Percentiles rank a stretch among this genome's conserved stretches.
Evolutionary conservation across 2,797 vertebrate species (phyloP).

Genomic region (Strix occidentalis): DNA sequence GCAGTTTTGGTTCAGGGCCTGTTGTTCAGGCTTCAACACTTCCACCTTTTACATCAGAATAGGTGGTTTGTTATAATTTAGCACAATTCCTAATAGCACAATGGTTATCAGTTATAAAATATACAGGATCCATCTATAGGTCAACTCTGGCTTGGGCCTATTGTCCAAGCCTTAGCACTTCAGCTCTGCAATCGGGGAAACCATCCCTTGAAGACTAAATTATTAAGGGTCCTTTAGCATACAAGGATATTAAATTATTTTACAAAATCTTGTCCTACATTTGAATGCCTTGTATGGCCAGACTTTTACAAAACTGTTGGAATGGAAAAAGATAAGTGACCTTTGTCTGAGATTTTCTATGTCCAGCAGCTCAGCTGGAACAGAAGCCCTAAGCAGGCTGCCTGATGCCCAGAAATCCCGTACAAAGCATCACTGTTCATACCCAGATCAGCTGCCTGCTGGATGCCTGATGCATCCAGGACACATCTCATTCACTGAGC

Average conservation of each 20-base stretch:
- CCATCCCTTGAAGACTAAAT: background rate
- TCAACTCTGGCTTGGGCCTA: too few species aligned
- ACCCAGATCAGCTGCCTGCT: background rate
- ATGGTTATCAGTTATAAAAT: too few species aligned
- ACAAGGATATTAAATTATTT: background rate
- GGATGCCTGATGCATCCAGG: background rate
- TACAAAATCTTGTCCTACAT: background rate
- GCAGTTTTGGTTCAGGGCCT: too few species aligned
- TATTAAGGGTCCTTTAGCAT: conserved; percentile 1
- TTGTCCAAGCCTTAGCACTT: too few species aligned
- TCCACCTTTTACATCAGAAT: too few species aligned
- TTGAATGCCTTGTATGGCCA: background rate
- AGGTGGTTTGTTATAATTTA: too few species aligned
- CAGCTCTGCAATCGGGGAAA: background rate
- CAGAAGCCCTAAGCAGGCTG: background rate
- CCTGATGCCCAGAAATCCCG: background rate
- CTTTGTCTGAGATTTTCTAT: background rate
- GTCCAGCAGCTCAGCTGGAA: background rate
- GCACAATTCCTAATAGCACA: too few species aligned
- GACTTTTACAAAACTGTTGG: background rate
- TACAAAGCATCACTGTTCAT: background rate
- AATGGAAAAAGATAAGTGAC: background rate
- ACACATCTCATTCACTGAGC: background rate
- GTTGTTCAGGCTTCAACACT: too few species aligned
- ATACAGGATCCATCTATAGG: too few species aligned